These are phyloP conservation scores for Gracilinanus agilis DNA, from an alignment of 2,113 vertebrate genomes.

Conservation along the genomic window DNA sequence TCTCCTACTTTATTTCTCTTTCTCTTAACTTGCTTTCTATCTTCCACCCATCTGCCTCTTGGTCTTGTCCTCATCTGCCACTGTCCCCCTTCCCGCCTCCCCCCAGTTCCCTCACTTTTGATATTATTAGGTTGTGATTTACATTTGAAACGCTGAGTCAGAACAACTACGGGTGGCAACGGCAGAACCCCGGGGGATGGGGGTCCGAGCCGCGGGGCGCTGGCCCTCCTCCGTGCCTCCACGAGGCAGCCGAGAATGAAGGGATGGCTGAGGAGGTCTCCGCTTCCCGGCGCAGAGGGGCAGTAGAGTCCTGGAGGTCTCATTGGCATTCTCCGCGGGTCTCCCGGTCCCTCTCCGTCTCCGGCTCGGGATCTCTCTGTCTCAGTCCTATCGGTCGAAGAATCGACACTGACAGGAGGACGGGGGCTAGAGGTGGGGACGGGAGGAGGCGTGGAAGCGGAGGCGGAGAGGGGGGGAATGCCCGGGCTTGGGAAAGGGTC, in stretches of 20 bases:
- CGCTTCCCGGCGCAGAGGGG: constrained; percentile 7
- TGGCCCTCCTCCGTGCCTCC: constrained; percentile 35
- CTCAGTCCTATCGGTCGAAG: background rate
- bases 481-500: background rate
- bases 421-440: background rate
- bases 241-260: constrained; percentile 41
- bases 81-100: constrained; percentile 62
- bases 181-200: background rate
- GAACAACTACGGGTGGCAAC: constrained; percentile 57
- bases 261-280: constrained; percentile 33
- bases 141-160: constrained; percentile 80
- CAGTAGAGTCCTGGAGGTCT: background rate
- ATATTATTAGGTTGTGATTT: constrained; percentile 80
- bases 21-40: background rate
- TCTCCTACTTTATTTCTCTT: background rate
- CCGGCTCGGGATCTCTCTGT: background rate
- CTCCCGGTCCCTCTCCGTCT: background rate
- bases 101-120: constrained; percentile 69
- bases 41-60: constrained; percentile 35
- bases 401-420: background rate
- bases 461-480: background rate
- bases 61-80: constrained; percentile 43
- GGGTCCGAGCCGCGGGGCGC: background rate
- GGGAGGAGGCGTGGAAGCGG: background rate
- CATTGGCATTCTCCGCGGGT: background rate